Evolutionary conservation across 2,113 vertebrate genomes (phyloP).

Genomic region (Colaptes auratus): DNA sequence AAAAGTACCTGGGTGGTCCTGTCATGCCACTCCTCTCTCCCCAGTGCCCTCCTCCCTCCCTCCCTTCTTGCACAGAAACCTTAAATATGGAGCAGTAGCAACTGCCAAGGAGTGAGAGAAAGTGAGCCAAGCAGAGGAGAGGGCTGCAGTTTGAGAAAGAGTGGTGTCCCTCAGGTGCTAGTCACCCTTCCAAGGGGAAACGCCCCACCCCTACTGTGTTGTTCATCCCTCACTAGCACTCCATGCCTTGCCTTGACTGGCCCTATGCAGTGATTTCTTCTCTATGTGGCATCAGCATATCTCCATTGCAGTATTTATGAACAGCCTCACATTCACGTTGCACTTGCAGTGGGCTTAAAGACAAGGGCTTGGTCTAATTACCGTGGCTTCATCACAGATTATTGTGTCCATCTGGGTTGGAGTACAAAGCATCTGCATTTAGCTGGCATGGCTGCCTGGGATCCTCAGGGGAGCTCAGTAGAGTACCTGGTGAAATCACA

Average conservation of each 20-base stretch:
- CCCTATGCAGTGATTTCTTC: background rate
- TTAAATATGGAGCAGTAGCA: background rate
- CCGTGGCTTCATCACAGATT: fast-evolving
- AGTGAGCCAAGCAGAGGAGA: background rate
- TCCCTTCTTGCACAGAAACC: conserved; percentile 25
- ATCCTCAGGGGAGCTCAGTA: background rate
- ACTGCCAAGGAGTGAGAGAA: background rate
- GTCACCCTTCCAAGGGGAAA: fast-evolving
- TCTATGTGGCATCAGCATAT: background rate
- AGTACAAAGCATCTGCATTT: background rate
- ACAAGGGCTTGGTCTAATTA: background rate
- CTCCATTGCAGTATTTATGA: fast-evolving
- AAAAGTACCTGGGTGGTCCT: conserved; percentile 60
- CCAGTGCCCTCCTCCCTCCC: background rate
- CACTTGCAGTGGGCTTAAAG: background rate
- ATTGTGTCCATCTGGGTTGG: background rate
- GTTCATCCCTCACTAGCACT: background rate
- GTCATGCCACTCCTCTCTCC: background rate
- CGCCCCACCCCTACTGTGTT: fast-evolving
- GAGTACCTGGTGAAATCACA: background rate
- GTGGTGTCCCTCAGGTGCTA: fast-evolving
- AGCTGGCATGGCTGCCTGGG: background rate
- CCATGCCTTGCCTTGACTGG: background rate
- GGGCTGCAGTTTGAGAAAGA: background rate
- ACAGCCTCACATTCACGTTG: fast-evolving